Evolutionary conservation across 37 sponge, comb jelly and placozoan genomes (phyloP).

Genomic region (Tethya wilhelma): DNA sequence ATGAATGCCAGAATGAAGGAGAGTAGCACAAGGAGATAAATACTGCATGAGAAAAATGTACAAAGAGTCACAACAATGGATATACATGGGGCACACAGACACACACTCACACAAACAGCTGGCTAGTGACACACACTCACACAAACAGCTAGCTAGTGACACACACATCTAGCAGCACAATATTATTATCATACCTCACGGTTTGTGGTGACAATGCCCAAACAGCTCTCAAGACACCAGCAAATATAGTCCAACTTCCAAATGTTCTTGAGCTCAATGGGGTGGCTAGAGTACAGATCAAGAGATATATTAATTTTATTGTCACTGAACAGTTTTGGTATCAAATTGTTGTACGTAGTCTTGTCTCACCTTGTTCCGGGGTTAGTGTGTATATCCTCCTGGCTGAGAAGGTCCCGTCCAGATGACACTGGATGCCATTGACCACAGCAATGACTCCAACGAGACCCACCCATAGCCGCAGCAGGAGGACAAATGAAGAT

Average conservation of each 20-base stretch:
- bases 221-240: constrained; percentile 39
- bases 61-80: neutral
- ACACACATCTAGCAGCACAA: neutral
- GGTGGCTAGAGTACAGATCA: constrained; percentile 33
- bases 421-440: constrained; percentile 37
- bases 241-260: constrained; percentile 68
- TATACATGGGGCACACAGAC: neutral
- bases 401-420: neutral
- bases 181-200: constrained; percentile 15
- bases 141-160: neutral
- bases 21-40: constrained; percentile 32
- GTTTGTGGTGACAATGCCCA: constrained; percentile 40
- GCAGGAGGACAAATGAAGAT: no score
- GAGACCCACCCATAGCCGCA: constrained; percentile 60
- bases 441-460: constrained; percentile 43
- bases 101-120: neutral
- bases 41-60: constrained; percentile 16
- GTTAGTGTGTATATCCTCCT: constrained; percentile 25
- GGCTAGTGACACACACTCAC: neutral
- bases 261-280: constrained; percentile 55
- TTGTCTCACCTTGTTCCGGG: constrained; percentile 44
- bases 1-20: constrained; percentile 62
- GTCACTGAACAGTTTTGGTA: no score
- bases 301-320: neutral
- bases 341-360: neutral